These are phyloP conservation scores for Erebia palarica DNA, from an alignment of 2,888 invertebrate species.

Conservation along the genomic window DNA sequence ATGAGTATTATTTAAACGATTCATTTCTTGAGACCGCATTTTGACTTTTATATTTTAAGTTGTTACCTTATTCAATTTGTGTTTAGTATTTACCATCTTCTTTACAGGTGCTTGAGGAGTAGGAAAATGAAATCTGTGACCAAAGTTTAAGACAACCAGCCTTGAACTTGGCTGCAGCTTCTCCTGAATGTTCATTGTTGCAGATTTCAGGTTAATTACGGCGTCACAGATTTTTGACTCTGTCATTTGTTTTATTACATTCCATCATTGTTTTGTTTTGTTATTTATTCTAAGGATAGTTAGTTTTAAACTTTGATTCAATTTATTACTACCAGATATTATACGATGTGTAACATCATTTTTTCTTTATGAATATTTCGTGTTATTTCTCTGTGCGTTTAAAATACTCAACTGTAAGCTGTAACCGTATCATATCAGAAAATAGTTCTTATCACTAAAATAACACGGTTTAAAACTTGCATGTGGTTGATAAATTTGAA, in stretches of 20 bases:
- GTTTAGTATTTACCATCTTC: neutral
- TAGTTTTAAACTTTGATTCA: conserved; percentile 26
- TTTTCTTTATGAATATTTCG: conserved; percentile 25
- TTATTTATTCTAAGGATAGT: conserved; percentile 29
- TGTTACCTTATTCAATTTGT: neutral
- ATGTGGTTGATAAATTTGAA: conserved; percentile 38
- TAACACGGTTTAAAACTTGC: conserved; percentile 29
- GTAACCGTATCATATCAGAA: conserved; percentile 42
- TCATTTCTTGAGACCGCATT: neutral
- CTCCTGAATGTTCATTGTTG: conserved; percentile 36
- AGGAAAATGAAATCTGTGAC: conserved; percentile 69
- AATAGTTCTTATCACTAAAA: conserved; percentile 38
- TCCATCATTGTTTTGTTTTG: conserved; percentile 32
- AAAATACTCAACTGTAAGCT: conserved; percentile 27
- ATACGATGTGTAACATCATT: conserved; percentile 43
- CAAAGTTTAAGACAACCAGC: conserved; percentile 62
- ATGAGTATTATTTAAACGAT: neutral
- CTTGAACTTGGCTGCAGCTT: conserved; percentile 31
- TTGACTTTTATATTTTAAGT: neutral
- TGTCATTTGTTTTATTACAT: conserved; percentile 37
- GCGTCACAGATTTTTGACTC: conserved; percentile 24
- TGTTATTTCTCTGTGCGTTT: conserved; percentile 29
- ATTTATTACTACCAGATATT: conserved; percentile 32
- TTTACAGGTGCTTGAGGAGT: conserved; percentile 67
- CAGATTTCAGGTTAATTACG: conserved; percentile 31